phyloP scores from a whole-genome alignment of 2,113 vertebrate genomes.

The Gobio gobio region DNA sequence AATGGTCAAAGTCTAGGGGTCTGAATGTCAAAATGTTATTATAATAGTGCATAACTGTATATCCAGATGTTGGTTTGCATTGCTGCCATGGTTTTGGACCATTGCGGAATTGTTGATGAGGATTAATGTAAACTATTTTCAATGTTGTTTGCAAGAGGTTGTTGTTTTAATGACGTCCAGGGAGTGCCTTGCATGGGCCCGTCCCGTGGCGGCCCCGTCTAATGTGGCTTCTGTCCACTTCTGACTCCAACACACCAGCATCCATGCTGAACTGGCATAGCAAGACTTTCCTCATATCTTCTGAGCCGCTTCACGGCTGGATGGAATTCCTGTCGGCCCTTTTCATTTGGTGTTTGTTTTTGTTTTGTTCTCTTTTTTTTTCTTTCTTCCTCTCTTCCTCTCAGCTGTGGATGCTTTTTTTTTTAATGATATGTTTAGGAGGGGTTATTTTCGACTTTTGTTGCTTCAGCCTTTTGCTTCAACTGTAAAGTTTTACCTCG shows the following conservation, averaged over 20 bases:
- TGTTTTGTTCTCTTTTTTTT: not conserved
- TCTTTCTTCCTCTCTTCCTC: not conserved
- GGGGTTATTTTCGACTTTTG: not conserved
- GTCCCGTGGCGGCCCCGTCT: not conserved
- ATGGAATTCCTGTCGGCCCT: not conserved
- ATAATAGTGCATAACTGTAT: not conserved
- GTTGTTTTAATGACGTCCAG: not conserved
- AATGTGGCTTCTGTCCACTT: not conserved
- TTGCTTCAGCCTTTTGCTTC: not conserved
- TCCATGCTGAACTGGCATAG: conserved; percentile 23
- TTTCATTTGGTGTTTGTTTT: not conserved
- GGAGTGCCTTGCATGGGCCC: conserved; percentile 4
- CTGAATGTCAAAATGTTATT: not conserved
- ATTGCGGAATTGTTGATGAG: not conserved
- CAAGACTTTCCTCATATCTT: conserved; percentile 40
- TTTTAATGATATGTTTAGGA: not conserved
- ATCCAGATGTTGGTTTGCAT: not conserved
- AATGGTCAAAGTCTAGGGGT: not conserved
- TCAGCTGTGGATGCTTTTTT: not conserved
- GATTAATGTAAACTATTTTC: too few species aligned
- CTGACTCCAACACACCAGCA: not conserved
- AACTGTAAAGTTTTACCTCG: not conserved
- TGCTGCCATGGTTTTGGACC: not conserved
- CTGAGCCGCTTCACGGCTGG: not conserved
- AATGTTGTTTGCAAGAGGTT: not conserved